Evolutionary conservation across 2,113 vertebrate genomes (phyloP).

Genomic region (Notothenia rossii): DNA sequence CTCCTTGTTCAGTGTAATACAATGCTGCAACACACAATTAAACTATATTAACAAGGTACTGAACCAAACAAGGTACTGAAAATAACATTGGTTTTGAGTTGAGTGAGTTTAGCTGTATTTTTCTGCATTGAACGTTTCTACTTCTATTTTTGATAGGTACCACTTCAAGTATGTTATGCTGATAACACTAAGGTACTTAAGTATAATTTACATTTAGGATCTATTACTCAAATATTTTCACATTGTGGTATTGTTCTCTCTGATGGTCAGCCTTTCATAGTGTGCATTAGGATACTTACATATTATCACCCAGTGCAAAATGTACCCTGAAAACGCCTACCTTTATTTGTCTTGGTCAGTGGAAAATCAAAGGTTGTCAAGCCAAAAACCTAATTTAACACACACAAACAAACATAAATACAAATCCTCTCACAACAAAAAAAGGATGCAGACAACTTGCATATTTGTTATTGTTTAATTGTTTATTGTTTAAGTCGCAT

Average conservation of each 20-base stretch:
- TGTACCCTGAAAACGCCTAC: background rate
- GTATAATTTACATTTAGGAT: background rate
- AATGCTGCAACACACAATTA: no score
- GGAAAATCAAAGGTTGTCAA: background rate
- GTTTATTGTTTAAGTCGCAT: conserved; percentile 80
- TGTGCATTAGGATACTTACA: background rate
- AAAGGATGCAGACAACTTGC: conserved; percentile 57
- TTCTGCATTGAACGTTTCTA: background rate
- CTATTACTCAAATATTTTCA: background rate
- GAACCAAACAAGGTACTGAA: no score
- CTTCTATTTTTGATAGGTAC: no score
- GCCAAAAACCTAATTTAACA: background rate
- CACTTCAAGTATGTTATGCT: no score
- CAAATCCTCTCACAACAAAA: conserved; percentile 14
- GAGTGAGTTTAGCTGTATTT: background rate
- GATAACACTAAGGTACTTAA: background rate
- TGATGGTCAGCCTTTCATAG: background rate
- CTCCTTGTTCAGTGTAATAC: no score
- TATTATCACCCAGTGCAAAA: background rate
- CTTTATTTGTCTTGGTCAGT: background rate
- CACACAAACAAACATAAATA: conserved; percentile 14
- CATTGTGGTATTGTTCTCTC: background rate
- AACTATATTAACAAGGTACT: no score
- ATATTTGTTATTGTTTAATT: conserved; percentile 80
- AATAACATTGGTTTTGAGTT: no score